These are phyloP conservation scores for Acipenser transmontanus DNA, from an alignment of 2,797 vertebrate species.

Conservation along the genomic window DNA sequence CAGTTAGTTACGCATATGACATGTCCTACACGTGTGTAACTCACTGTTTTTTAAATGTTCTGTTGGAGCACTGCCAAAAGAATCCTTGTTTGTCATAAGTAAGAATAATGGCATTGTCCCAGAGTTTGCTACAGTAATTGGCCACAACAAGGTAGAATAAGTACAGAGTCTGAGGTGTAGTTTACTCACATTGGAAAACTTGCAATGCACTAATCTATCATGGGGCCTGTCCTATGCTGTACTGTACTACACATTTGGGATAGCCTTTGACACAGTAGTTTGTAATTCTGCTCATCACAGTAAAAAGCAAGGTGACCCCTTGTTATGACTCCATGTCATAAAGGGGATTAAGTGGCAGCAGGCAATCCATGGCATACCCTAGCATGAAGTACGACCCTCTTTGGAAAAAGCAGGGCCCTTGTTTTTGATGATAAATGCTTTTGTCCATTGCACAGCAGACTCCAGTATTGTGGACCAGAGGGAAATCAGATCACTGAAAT, in stretches of 20 bases:
- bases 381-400: background rate
- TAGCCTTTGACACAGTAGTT: background rate
- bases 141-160: background rate
- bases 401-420: background rate
- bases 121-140: too few relatives aligned
- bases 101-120: too few relatives aligned
- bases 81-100: too few relatives aligned
- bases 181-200: background rate
- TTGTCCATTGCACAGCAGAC: background rate
- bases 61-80: too few relatives aligned
- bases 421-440: slow-evolving; percentile 9
- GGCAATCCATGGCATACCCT: background rate
- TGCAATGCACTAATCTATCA: background rate
- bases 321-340: background rate
- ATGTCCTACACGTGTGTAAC: too few relatives aligned
- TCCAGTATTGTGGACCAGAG: background rate
- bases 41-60: too few relatives aligned
- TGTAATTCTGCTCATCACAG: background rate
- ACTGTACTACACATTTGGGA: background rate
- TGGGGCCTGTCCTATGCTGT: background rate
- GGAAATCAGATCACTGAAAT: slow-evolving; percentile 10
- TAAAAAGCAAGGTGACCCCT: background rate
- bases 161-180: slow-evolving; percentile 1
- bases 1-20: too few relatives aligned
- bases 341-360: background rate